Evolutionary conservation across 2,113 vertebrate genomes (phyloP).

Genomic region (Eptesicus fuscus): DNA sequence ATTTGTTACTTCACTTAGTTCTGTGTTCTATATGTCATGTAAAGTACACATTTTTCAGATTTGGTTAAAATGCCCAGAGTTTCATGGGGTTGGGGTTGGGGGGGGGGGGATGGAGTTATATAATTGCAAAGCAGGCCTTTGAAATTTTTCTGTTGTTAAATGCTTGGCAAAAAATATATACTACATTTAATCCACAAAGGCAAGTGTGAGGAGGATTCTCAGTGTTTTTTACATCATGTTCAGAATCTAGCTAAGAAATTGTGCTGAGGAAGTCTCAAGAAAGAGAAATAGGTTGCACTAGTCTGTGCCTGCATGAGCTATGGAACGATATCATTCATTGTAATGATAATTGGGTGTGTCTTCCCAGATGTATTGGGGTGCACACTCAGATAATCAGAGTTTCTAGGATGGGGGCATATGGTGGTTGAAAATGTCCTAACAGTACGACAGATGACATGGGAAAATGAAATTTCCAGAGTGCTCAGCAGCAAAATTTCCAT

Average conservation of each 20-base stretch:
- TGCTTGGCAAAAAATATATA: neutral
- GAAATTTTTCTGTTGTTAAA: neutral
- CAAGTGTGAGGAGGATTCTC: neutral
- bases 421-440: neutral
- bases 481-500: neutral
- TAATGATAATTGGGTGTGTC: neutral
- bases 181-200: neutral
- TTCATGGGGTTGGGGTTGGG: neutral
- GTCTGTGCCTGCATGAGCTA: neutral
- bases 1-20: neutral
- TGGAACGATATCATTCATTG: neutral
- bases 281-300: neutral
- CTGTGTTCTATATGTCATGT: neutral
- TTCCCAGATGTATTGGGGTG: neutral
- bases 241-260: neutral
- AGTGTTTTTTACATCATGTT: neutral
- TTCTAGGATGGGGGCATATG: neutral
- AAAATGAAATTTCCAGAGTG: neutral
- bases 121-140: slow-evolving; percentile 29
- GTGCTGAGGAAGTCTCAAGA: neutral
- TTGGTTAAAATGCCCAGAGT: slow-evolving; percentile 15
- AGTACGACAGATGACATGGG: neutral
- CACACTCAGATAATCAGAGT: neutral
- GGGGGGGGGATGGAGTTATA: neutral
- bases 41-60: neutral